A percentile compares a stretch with the other conserved stretches of the same genome.
phyloP scores from a whole-genome alignment of 2,888 invertebrate species.

The Sinopyrophorus schimmeli region DNA sequence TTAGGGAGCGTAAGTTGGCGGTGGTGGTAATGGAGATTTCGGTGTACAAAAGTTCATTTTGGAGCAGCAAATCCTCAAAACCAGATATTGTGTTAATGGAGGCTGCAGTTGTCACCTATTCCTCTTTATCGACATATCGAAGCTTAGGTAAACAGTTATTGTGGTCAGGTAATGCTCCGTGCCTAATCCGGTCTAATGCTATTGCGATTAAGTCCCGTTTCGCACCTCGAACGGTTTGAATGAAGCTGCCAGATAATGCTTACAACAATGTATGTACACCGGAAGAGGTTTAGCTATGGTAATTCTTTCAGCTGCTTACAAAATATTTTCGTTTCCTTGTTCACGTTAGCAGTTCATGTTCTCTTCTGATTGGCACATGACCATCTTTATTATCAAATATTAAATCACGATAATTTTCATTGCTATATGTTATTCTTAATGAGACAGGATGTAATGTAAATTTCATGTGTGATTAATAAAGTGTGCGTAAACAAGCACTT shows the following conservation, averaged over 20 bases:
- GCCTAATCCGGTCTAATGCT: conserved; percentile 51
- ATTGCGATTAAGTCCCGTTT: conserved; percentile 49
- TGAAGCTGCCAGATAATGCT: conserved; percentile 43
- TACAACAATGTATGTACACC: conserved; percentile 44
- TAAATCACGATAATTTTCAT: too few species aligned
- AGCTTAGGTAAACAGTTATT: conserved; percentile 54
- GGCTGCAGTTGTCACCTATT: conserved; percentile 44
- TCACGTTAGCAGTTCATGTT: too few species aligned
- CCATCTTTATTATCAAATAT: too few species aligned
- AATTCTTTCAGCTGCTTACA: conserved; percentile 36
- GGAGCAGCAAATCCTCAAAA: conserved; percentile 33
- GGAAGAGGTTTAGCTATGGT: conserved; percentile 47
- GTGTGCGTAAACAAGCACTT: too few species aligned
- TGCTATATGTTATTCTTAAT: too few species aligned
- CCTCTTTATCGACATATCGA: conserved; percentile 48
- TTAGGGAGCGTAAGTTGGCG: conserved; percentile 7
- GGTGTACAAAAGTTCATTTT: conserved; percentile 19
- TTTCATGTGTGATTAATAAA: too few species aligned
- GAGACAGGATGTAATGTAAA: too few species aligned
- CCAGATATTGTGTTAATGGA: conserved; percentile 42
- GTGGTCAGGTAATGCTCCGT: conserved; percentile 51
- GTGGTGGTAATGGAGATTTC: conserved; percentile 1
- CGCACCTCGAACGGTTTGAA: conserved; percentile 47
- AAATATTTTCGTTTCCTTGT: conserved; percentile 18
- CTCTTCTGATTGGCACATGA: too few species aligned